Evolutionary conservation across 1,140 invertebrate genomes (phyloP).

Genomic region (Pogonomyrmex barbatus): DNA sequence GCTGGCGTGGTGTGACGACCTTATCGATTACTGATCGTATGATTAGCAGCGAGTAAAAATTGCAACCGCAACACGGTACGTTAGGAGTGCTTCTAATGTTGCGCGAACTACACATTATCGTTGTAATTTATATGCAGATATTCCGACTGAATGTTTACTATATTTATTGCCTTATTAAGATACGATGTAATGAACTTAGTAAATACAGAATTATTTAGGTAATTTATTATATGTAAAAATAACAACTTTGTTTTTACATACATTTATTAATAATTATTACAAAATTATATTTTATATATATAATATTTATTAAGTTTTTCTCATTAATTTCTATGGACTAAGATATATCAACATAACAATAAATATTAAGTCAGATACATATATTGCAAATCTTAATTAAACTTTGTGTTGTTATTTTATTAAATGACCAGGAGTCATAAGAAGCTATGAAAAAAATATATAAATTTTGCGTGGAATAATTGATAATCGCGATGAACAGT

Average conservation of each 20-base stretch:
- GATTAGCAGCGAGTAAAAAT: slow-evolving; percentile 52
- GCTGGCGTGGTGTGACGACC: slow-evolving; percentile 30
- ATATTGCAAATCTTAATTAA: not conserved
- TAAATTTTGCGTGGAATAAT: slow-evolving; percentile 18
- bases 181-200: not conserved
- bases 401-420: not conserved
- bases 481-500: not conserved
- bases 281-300: not conserved
- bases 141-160: not conserved
- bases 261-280: slow-evolving; percentile 22
- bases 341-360: not conserved
- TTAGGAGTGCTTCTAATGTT: slow-evolving; percentile 37
- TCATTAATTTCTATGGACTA: not conserved
- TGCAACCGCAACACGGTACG: slow-evolving; percentile 26
- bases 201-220: not conserved
- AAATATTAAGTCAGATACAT: not conserved
- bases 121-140: not conserved
- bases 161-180: not conserved
- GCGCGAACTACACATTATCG: not conserved
- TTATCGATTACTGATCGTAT: slow-evolving; percentile 64
- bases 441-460: slow-evolving; percentile 4
- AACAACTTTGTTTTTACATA: not conserved
- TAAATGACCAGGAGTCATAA: not conserved
- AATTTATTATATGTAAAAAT: not conserved
- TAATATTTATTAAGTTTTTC: slow-evolving; percentile 20